phyloP scores from a whole-genome alignment of 2,113 vertebrate genomes.

The Mungos mungo region DNA sequence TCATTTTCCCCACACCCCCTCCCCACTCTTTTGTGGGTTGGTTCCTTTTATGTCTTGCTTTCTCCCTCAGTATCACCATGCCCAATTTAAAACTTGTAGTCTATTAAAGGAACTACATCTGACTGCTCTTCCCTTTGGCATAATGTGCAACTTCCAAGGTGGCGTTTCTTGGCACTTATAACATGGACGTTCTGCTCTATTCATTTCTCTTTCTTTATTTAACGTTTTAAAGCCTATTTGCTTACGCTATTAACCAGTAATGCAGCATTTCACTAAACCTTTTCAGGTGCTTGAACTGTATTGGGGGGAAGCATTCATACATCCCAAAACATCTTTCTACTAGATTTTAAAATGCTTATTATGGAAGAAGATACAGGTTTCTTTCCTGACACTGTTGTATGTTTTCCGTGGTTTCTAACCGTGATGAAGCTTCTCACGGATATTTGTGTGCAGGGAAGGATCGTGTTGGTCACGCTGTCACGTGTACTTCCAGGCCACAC shows the following conservation, averaged over 20 bases:
- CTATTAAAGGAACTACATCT: constrained; percentile 67
- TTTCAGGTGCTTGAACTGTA: constrained; percentile 43
- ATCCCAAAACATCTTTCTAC: neutral
- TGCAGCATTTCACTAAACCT: constrained; percentile 21
- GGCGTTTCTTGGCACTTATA: constrained; percentile 81
- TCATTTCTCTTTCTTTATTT: constrained; percentile 63
- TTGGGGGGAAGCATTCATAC: neutral
- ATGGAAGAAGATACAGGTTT: neutral
- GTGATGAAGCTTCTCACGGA: neutral
- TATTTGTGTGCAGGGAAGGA: neutral
- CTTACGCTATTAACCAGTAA: constrained; percentile 56
- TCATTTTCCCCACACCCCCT: constrained; percentile 44
- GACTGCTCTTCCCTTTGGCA: constrained; percentile 76
- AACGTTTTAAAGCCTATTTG: constrained; percentile 38
- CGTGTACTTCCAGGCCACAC: neutral
- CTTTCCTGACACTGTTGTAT: neutral
- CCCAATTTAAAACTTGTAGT: constrained; percentile 61
- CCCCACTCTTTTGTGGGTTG: constrained; percentile 59
- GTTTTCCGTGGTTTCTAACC: neutral
- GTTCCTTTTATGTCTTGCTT: constrained; percentile 69
- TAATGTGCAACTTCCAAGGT: constrained; percentile 86
- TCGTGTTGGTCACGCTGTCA: neutral
- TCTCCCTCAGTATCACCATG: constrained; percentile 71
- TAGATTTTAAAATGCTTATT: neutral
- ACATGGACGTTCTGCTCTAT: constrained; percentile 72